These are phyloP conservation scores for Drosophila jambulina DNA, from an alignment of 1,140 invertebrate species.

Conservation along the genomic window DNA sequence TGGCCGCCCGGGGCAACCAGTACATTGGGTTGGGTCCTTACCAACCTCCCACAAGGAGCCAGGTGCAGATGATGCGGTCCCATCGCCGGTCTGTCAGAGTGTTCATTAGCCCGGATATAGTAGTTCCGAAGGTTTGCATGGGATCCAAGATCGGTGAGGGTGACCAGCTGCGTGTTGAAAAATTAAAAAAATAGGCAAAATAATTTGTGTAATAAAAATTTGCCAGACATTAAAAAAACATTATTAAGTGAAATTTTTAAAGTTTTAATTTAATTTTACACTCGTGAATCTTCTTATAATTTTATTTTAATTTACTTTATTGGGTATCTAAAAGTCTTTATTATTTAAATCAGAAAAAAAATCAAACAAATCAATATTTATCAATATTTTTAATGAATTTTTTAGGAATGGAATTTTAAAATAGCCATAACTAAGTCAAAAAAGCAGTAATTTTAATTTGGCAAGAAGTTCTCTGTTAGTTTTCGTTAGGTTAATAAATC, in stretches of 20 bases:
- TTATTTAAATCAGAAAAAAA: too few species aligned
- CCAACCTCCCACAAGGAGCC: neutral
- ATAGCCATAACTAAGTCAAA: too few species aligned
- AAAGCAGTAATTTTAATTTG: too few species aligned
- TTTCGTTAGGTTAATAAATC: too few species aligned
- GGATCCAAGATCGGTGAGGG: neutral
- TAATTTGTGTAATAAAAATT: conserved; percentile 4
- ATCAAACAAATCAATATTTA: too few species aligned
- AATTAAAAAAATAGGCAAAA: neutral
- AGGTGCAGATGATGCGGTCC: neutral
- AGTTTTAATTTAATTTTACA: neutral
- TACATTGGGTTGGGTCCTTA: neutral
- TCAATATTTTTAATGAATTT: too few species aligned
- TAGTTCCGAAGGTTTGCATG: too few species aligned
- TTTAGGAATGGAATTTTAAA: too few species aligned
- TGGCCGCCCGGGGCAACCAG: neutral
- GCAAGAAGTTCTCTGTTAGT: too few species aligned
- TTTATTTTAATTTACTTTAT: too few species aligned
- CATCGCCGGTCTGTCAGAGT: neutral
- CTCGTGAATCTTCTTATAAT: too few species aligned
- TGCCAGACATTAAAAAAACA: neutral
- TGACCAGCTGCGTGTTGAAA: neutral
- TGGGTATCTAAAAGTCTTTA: too few species aligned
- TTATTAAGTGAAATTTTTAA: neutral
- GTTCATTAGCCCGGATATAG: neutral